Conservation (phyloP, 2,888 invertebrate genomes). For the Creontiades dilutus region DNA sequence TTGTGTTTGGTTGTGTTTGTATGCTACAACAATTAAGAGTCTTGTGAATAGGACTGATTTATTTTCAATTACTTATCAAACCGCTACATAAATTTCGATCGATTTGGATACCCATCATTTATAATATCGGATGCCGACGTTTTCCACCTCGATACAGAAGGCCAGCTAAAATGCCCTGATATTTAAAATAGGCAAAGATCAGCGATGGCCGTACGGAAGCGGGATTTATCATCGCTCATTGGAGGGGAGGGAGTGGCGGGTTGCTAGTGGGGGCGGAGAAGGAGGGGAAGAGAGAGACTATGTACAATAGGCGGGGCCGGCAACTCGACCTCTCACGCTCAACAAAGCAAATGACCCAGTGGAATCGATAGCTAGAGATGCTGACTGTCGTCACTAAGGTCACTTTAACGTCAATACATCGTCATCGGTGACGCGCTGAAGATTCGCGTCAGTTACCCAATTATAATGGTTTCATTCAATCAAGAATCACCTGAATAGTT, state of each 20-base stretch:
- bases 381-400: slow-evolving; percentile 60
- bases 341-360: slow-evolving; percentile 58
- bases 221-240: neutral
- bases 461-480: neutral
- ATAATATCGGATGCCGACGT: too few species aligned
- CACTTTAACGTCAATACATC: slow-evolving; percentile 53
- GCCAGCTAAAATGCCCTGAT: too few species aligned
- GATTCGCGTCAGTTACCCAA: neutral
- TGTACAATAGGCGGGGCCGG: slow-evolving; percentile 46
- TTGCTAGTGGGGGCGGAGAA: neutral
- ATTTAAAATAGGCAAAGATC: neutral
- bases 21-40: too few species aligned
- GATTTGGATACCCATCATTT: neutral
- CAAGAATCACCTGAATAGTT: too few species aligned
- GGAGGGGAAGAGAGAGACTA: neutral
- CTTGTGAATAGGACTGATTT: too few species aligned
- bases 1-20: too few species aligned
- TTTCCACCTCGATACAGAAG: too few species aligned
- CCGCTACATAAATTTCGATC: neutral
- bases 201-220: neutral
- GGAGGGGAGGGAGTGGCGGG: neutral
- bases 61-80: neutral
- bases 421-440: neutral
- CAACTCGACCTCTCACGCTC: slow-evolving; percentile 61
- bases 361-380: slow-evolving; percentile 56